Evolutionary conservation across 2,888 invertebrate species (phyloP).

Genomic region (Emmelina monodactyla): DNA sequence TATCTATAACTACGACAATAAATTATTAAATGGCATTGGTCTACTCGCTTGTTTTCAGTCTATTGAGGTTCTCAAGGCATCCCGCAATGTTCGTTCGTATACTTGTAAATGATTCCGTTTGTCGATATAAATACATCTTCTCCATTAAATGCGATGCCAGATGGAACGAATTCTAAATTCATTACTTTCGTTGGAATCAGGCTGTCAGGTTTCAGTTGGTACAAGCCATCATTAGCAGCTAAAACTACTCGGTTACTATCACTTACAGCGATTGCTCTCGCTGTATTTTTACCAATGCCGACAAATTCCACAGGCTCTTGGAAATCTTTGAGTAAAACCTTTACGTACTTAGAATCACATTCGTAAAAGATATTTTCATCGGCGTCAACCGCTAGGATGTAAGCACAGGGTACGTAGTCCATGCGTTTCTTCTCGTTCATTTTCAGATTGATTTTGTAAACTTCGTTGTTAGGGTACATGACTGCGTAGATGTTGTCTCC

Average conservation of each 20-base stretch:
- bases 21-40: background rate
- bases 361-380: conserved; percentile 47
- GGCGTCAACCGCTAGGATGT: conserved; percentile 43
- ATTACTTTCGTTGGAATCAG: conserved; percentile 49
- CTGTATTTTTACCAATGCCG: conserved; percentile 44
- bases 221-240: conserved; percentile 49
- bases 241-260: conserved; percentile 28
- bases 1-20: background rate
- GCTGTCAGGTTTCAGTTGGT: conserved; percentile 35
- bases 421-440: conserved; percentile 39
- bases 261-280: conserved; percentile 40
- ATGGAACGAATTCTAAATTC: conserved; percentile 43
- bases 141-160: conserved; percentile 36
- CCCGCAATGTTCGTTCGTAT: conserved; percentile 25
- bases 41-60: background rate
- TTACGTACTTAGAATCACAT: conserved; percentile 54
- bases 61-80: too few relatives aligned
- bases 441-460: conserved; percentile 33
- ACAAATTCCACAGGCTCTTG: conserved; percentile 51
- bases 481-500: conserved; percentile 40
- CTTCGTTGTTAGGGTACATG: conserved; percentile 44
- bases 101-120: conserved; percentile 44
- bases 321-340: conserved; percentile 45
- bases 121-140: conserved; percentile 36
- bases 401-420: conserved; percentile 44